Evolutionary conservation across 1,140 invertebrate genomes (phyloP).

Genomic region (Sipha flava): DNA sequence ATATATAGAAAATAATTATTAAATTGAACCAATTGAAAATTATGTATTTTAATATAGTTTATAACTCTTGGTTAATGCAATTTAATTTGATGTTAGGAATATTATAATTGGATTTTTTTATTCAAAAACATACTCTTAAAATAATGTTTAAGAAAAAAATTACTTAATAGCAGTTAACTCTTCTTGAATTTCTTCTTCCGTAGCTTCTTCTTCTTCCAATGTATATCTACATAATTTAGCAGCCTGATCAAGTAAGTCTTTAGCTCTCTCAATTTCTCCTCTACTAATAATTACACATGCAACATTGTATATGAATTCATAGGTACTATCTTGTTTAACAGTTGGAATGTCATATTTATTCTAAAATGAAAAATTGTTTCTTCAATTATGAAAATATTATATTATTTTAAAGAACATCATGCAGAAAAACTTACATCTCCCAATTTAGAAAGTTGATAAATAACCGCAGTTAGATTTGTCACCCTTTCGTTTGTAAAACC

Average conservation of each 20-base stretch:
- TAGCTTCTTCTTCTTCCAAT: slow-evolving; percentile 76
- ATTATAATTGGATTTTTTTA: too few species aligned
- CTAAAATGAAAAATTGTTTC: slow-evolving; percentile 39
- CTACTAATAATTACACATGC: slow-evolving; percentile 70
- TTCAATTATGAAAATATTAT: not conserved
- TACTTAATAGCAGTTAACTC: slow-evolving; percentile 81
- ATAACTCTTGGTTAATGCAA: too few species aligned
- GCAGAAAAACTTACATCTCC: not conserved
- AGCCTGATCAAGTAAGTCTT: slow-evolving; percentile 69
- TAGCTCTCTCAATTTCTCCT: slow-evolving; percentile 63
- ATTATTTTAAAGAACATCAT: not conserved
- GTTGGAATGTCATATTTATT: slow-evolving; percentile 33
- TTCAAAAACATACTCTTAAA: not conserved
- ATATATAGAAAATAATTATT: too few species aligned
- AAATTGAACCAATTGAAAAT: too few species aligned
- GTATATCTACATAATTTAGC: slow-evolving; percentile 75
- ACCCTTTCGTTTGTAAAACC: slow-evolving; percentile 90
- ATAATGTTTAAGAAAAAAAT: not conserved
- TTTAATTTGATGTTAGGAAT: too few species aligned
- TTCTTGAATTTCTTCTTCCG: slow-evolving; percentile 78
- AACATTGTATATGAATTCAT: slow-evolving; percentile 84
- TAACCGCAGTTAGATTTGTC: slow-evolving; percentile 83
- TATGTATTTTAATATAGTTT: too few species aligned
- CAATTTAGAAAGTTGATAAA: slow-evolving; percentile 46
- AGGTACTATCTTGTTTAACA: slow-evolving; percentile 53